Evolutionary conservation across 2,797 vertebrate genomes (phyloP).

Genomic region (Carapus acus): DNA sequence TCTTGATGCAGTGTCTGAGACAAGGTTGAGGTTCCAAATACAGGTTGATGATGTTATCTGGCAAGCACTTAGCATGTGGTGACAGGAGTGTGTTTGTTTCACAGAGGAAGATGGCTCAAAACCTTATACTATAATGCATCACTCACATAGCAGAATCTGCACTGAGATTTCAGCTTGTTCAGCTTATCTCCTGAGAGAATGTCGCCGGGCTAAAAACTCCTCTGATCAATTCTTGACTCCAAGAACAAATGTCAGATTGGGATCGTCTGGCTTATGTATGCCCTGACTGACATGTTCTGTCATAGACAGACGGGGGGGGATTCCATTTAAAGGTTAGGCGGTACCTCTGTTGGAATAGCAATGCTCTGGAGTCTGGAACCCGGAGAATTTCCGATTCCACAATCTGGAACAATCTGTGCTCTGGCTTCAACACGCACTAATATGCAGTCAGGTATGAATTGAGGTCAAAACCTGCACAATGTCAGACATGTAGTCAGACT

Average conservation of each 20-base stretch:
- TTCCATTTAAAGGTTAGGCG: conserved; percentile 65
- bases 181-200: conserved; percentile 42
- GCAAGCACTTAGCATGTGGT: background rate
- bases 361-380: conserved; percentile 39
- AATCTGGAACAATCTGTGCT: conserved; percentile 53
- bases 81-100: conserved; percentile 17
- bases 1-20: background rate
- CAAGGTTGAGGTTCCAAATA: background rate
- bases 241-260: conserved; percentile 71
- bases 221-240: conserved; percentile 61
- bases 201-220: conserved; percentile 36
- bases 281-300: conserved; percentile 46
- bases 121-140: conserved; percentile 11
- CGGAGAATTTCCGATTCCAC: conserved; percentile 33
- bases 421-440: conserved; percentile 37
- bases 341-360: conserved; percentile 59
- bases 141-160: conserved; percentile 14
- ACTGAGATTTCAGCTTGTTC: conserved; percentile 43
- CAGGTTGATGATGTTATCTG: background rate
- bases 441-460: conserved; percentile 52
- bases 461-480: conserved; percentile 61
- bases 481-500: conserved; percentile 44
- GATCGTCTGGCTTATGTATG: conserved; percentile 49
- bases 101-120: conserved; percentile 5
- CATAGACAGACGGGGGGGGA: conserved; percentile 59